Evolutionary conservation across 2,888 invertebrate species (phyloP).

Genomic region (Polymixis flavicincta): DNA sequence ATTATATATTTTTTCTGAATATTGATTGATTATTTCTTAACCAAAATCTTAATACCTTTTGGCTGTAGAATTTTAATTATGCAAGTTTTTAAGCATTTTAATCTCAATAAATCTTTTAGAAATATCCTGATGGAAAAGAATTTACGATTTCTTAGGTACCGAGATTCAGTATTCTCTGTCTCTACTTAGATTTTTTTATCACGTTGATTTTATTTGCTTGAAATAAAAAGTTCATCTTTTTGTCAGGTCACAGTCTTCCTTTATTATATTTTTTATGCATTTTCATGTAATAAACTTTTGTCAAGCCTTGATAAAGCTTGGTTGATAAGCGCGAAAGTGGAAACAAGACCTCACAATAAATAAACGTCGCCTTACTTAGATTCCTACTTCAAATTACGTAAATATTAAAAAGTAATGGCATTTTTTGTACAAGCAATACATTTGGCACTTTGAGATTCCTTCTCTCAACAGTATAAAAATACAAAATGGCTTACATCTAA

Average conservation of each 20-base stretch:
- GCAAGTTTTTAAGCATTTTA: neutral
- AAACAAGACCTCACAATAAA: conserved; percentile 39
- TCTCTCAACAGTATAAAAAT: conserved; percentile 59
- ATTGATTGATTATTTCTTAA: neutral
- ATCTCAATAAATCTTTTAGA: neutral
- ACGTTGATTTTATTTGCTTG: neutral
- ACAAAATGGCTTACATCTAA: conserved; percentile 50
- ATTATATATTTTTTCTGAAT: neutral
- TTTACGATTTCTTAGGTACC: neutral
- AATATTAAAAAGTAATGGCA: conserved; percentile 76
- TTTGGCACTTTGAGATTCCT: conserved; percentile 84
- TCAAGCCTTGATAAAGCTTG: too few relatives aligned
- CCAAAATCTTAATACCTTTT: neutral
- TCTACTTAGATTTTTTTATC: neutral
- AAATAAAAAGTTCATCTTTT: neutral
- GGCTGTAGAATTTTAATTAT: neutral
- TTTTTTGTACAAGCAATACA: conserved; percentile 82
- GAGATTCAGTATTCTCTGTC: neutral
- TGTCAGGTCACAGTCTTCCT: neutral
- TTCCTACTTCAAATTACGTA: conserved; percentile 48
- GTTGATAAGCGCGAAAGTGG: neutral
- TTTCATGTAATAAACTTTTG: too few relatives aligned
- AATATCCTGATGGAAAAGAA: neutral
- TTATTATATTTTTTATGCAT: too few relatives aligned
- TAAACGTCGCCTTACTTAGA: conserved; percentile 42